Conservation (phyloP, 2,797 vertebrate species). For the Choloepus didactylus region DNA sequence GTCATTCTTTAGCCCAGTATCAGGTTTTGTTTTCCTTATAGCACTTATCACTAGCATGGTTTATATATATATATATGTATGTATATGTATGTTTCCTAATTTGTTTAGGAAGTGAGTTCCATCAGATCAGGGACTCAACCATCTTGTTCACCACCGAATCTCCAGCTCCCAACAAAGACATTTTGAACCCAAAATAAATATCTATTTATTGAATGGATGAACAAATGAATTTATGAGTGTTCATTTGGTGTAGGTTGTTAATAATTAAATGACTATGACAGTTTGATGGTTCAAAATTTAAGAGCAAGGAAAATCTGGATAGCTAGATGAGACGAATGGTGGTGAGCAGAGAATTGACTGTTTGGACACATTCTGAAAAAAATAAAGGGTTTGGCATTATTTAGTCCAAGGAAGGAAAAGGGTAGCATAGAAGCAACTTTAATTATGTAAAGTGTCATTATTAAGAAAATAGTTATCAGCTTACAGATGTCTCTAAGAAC, state of each 20-base stretch:
- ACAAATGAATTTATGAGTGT: neutral
- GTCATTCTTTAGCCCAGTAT: neutral
- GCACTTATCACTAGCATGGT: neutral
- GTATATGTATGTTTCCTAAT: neutral
- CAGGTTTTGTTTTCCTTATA: neutral
- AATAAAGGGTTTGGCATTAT: neutral
- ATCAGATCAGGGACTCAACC: neutral
- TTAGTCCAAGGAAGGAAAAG: constrained; percentile 17
- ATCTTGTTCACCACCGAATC: neutral
- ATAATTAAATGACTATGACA: constrained; percentile 19
- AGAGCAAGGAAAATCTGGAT: constrained; percentile 1
- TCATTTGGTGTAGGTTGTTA: neutral
- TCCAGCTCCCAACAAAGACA: neutral
- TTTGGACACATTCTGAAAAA: neutral
- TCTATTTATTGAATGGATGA: constrained; percentile 13
- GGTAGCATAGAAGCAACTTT: constrained; percentile 25
- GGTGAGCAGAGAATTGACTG: neutral
- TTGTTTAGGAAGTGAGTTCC: neutral
- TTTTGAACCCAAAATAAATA: neutral
- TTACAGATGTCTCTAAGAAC: neutral
- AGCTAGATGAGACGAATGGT: neutral
- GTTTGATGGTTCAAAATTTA: neutral
- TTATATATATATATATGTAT: neutral
- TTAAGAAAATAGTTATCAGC: neutral
- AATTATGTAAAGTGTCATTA: neutral